Percentiles rank a stretch among this genome's conserved stretches.
Evolutionary conservation across 2,888 invertebrate genomes (phyloP).

Genomic region (Strigamia maritima): DNA sequence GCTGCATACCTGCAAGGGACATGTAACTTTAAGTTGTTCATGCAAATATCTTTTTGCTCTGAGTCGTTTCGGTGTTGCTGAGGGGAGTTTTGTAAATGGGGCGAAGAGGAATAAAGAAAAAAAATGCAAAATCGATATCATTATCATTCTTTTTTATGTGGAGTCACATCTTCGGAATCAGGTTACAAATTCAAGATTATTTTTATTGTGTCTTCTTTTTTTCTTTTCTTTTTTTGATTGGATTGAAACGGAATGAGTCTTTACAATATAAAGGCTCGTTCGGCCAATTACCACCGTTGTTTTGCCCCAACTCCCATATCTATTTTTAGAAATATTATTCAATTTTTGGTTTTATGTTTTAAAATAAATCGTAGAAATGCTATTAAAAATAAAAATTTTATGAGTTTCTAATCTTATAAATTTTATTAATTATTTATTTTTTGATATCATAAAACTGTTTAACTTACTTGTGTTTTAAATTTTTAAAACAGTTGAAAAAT

Average conservation of each 20-base stretch:
- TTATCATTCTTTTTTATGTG: constrained; percentile 30
- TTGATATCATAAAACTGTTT: constrained; percentile 18
- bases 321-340: neutral
- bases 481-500: neutral
- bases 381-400: constrained; percentile 6
- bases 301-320: neutral
- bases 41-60: constrained; percentile 30
- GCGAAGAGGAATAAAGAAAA: constrained; percentile 23
- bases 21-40: constrained; percentile 34
- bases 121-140: constrained; percentile 29
- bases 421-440: neutral
- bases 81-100: constrained; percentile 33
- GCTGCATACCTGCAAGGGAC: constrained; percentile 27
- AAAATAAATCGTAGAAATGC: neutral
- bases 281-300: neutral
- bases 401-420: neutral
- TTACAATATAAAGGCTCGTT: neutral
- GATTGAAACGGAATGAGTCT: constrained; percentile 8
- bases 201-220: constrained; percentile 6
- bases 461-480: neutral
- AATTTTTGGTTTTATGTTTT: neutral
- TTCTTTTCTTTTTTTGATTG: neutral
- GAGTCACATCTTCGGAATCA: constrained; percentile 33
- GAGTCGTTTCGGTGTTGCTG: constrained; percentile 32
- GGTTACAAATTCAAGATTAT: constrained; percentile 32